Conservation (phyloP, 2,113 vertebrate genomes). For the Brachyhypopomus gauderio region DNA sequence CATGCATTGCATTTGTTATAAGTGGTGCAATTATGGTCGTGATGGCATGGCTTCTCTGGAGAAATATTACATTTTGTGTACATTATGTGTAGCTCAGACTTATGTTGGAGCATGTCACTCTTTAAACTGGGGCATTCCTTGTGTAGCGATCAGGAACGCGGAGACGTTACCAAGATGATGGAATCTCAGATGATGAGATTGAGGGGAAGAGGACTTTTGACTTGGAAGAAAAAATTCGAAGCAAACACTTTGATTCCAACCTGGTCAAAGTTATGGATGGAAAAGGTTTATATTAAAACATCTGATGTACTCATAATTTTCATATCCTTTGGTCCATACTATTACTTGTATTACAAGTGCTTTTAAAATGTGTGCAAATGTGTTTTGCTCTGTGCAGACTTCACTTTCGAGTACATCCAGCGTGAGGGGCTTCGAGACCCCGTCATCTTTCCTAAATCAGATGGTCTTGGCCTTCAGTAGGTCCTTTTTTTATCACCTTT, state of each 20-base stretch:
- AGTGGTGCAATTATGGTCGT: too few relatives aligned
- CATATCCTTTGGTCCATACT: not conserved
- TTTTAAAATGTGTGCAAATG: constrained; percentile 10
- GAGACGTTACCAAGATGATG: constrained; percentile 93
- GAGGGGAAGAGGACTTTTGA: constrained; percentile 96
- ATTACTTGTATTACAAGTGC: not conserved
- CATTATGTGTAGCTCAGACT: not conserved
- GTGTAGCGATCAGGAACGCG: constrained; percentile 89
- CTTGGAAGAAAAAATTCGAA: constrained; percentile 90
- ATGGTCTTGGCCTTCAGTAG: constrained; percentile 94
- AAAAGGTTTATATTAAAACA: constrained; percentile 80
- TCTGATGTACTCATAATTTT: not conserved
- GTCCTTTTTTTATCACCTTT: constrained; percentile 50
- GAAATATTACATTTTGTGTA: not conserved
- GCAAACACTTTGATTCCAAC: constrained; percentile 82
- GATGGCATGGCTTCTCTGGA: too few relatives aligned
- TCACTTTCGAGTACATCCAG: constrained; percentile 96
- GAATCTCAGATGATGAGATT: constrained; percentile 97
- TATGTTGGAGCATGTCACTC: not conserved
- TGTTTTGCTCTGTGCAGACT: constrained; percentile 75
- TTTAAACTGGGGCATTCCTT: not conserved
- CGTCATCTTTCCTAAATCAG: constrained; percentile 88
- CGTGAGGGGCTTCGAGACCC: constrained; percentile 91
- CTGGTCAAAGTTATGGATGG: constrained; percentile 95
- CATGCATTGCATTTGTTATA: too few relatives aligned